Evolutionary conservation across 2,797 vertebrate genomes (phyloP), one percentile per base, ranked within the genome.

Genomic region (Nyctibius grandis): DNA sequence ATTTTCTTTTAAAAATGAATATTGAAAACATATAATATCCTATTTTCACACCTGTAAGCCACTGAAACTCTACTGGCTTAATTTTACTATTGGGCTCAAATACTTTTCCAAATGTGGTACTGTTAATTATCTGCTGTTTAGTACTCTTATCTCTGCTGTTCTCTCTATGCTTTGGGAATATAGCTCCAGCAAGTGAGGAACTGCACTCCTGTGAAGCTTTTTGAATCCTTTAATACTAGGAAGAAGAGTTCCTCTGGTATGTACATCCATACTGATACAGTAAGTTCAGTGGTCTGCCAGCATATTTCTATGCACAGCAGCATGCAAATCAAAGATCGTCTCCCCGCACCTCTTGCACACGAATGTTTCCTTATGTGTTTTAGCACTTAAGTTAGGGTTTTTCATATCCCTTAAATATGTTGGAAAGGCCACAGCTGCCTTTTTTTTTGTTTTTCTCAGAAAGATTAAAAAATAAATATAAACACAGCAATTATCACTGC

Each of bases 381-480:
- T 25, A 67, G 5, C 7, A 40, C 17, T 64, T 45, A 31, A 19
- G 5, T 68, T 29, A 31, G 4, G 9, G 9, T 6, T 16, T 29
- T 69, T 78, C 56, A 29, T 59, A 14, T 21, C 11, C 19, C 11
- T 78, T 85, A 38, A 48, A 33, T 54, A 56, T 23, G 8, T 36
- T 48, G 29, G 50, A 88, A 61, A 36, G 6, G 6, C 2, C 25
- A 26, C 15, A 42, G 7, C 0, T n/a, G n/a, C n/a, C n/a, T 9
- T 29, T 2, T 51, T 33, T 78, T 38, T 18, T 5, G 2, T 7
- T 15, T 3, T 2, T 3, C 11, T n/a, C 14, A 7, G 4, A 21
- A 82, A 63, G 9, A 38, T 10, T 19, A 26, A 59, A 89, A 83
- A 45, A 29, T 20, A 74, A 59, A n/a, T 34, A 26, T 18, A 69